These are phyloP conservation scores for Melanotaenia parkinsoni DNA, from an alignment of 2,797 vertebrate species.

Conservation along the genomic window DNA sequence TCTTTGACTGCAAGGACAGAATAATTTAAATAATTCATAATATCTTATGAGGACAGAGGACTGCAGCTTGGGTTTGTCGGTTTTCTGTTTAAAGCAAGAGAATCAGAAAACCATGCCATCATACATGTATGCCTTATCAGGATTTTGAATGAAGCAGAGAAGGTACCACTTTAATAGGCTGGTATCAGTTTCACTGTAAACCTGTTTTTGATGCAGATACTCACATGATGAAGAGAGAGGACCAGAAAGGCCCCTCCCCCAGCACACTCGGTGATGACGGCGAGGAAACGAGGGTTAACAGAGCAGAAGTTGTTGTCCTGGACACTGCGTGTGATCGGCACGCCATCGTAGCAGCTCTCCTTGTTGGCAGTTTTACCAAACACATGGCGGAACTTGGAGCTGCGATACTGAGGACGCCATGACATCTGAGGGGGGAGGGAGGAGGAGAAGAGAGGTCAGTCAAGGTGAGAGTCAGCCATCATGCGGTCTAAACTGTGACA, in stretches of 20 bases:
- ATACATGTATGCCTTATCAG: too few relatives aligned
- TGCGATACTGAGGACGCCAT: slow-evolving; percentile 93
- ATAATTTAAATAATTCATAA: slow-evolving; percentile 3
- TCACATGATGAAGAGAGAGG: slow-evolving; percentile 90
- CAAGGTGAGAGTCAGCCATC: slow-evolving; percentile 42
- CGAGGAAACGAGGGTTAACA: slow-evolving; percentile 91
- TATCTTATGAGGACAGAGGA: neutral
- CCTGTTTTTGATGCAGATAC: slow-evolving; percentile 38
- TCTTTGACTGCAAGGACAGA: neutral
- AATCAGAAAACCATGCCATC: too few relatives aligned
- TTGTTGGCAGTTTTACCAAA: slow-evolving; percentile 91
- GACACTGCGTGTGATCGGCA: slow-evolving; percentile 92
- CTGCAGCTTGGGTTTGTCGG: neutral
- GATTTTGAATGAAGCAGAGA: neutral
- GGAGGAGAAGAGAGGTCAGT: slow-evolving; percentile 30
- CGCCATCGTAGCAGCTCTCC: slow-evolving; percentile 91
- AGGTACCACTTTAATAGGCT: neutral
- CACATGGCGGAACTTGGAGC: slow-evolving; percentile 95
- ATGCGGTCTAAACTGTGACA: slow-evolving; percentile 15
- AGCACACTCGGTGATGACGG: slow-evolving; percentile 90
- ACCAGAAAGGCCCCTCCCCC: slow-evolving; percentile 92
- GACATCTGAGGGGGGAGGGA: slow-evolving; percentile 86
- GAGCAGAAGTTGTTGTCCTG: slow-evolving; percentile 95
- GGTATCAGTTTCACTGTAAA: slow-evolving; percentile 8
- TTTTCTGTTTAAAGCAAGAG: too few relatives aligned